Percentiles rank a stretch among this genome's conserved stretches.
phyloP scores from a whole-genome alignment of 2,888 invertebrate genomes.

The Leuctra nigra region DNA sequence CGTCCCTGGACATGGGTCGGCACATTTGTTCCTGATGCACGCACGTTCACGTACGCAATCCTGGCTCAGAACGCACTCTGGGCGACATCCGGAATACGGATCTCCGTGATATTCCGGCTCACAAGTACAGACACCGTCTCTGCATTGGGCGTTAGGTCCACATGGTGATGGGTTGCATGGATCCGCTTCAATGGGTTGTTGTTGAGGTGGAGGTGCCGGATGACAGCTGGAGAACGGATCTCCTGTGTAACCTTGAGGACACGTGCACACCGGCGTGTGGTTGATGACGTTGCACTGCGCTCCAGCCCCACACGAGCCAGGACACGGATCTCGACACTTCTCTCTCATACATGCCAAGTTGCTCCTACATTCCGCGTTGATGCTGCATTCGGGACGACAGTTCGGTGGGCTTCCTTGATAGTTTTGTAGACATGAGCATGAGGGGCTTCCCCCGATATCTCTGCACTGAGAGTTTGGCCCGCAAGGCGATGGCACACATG shows the following conservation, averaged over 20 bases:
- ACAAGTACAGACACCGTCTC: constrained; percentile 55
- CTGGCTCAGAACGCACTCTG: constrained; percentile 49
- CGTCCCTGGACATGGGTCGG: constrained; percentile 37
- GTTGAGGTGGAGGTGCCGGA: constrained; percentile 37
- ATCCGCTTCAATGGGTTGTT: constrained; percentile 29
- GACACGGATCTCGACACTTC: constrained; percentile 46
- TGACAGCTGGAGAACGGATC: constrained; percentile 38
- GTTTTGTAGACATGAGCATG: constrained; percentile 49
- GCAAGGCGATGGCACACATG: constrained; percentile 67
- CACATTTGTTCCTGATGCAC: constrained; percentile 42
- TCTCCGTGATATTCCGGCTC: constrained; percentile 53
- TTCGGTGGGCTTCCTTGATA: constrained; percentile 57
- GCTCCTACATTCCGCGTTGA: constrained; percentile 63
- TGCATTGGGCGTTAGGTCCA: constrained; percentile 53
- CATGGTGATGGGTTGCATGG: constrained; percentile 45
- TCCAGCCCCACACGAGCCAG: constrained; percentile 42
- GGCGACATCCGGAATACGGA: constrained; percentile 55
- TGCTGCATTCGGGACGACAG: constrained; percentile 68
- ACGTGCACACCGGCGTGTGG: constrained; percentile 40
- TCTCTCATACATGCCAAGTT: constrained; percentile 40
- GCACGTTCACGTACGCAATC: constrained; percentile 51
- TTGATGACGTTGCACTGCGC: constrained; percentile 37
- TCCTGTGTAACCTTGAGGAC: constrained; percentile 48
- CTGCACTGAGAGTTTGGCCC: constrained; percentile 71
- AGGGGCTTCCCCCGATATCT: constrained; percentile 49